phyloP scores from a whole-genome alignment of 2,113 vertebrate species.

The Austrofundulus limnaeus region DNA sequence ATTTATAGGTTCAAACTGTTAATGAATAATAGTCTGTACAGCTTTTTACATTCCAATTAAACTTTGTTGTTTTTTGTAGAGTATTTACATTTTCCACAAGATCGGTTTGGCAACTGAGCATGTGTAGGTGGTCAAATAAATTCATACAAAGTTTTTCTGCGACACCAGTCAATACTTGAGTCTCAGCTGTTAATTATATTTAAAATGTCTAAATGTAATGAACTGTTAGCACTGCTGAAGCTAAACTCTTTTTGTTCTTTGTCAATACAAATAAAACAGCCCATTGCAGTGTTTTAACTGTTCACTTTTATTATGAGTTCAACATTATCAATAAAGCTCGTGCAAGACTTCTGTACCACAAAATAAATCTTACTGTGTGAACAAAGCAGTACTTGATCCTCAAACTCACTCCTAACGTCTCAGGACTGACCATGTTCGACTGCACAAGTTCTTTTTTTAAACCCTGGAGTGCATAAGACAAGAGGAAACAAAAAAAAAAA shows the following conservation, averaged over 20 bases:
- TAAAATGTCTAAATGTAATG: too few species aligned
- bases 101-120: too few species aligned
- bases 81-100: too few species aligned
- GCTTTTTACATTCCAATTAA: too few species aligned
- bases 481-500: conserved; percentile 1
- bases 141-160: too few species aligned
- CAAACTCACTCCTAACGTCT: conserved; percentile 3
- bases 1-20: not conserved
- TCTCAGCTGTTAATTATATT: too few species aligned
- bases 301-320: conserved; percentile 44
- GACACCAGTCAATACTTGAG: too few species aligned
- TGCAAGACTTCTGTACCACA: conserved; percentile 42
- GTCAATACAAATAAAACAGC: not conserved
- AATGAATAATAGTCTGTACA: not conserved
- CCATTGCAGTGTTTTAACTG: conserved; percentile 9
- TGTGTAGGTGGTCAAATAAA: too few species aligned
- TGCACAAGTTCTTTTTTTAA: conserved; percentile 8
- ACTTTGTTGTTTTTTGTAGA: too few species aligned
- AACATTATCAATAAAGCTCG: conserved; percentile 42
- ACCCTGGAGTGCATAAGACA: conserved; percentile 41
- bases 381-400: not conserved
- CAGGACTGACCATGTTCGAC: conserved; percentile 1
- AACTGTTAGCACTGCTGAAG: too few species aligned
- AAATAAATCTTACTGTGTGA: conserved; percentile 31
- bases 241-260: too few species aligned